Conservation (phyloP, 2,113 vertebrate genomes). For the Hyperopisus bebe region DNA sequence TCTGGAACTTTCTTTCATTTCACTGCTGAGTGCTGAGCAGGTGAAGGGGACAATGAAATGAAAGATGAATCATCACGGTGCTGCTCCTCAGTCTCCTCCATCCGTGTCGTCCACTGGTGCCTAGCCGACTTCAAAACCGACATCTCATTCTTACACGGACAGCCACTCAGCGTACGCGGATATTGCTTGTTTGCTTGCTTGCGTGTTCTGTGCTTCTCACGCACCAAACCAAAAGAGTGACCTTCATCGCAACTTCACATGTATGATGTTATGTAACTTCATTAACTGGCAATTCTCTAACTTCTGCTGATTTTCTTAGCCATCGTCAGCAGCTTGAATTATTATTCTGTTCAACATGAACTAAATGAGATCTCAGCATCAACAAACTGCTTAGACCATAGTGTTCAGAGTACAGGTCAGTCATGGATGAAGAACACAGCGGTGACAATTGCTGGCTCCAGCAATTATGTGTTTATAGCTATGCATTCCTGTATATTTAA, state of each 20-base stretch:
- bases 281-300: neutral
- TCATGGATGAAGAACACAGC: neutral
- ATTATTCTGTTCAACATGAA: conserved; percentile 4
- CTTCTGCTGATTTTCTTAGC: neutral
- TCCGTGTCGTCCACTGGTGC: conserved; percentile 22
- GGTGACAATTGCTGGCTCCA: neutral
- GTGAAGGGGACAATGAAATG: conserved; percentile 20
- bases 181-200: neutral
- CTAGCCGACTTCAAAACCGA: neutral
- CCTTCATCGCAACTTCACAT: neutral
- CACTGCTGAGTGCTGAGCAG: conserved; percentile 25
- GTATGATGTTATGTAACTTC: neutral
- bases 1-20: conserved; percentile 18
- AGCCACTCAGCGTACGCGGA: neutral
- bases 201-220: neutral
- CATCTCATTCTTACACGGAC: neutral
- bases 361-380: neutral
- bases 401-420: neutral
- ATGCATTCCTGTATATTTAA: neutral
- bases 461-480: neutral
- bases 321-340: neutral
- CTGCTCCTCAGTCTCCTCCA: conserved; percentile 24
- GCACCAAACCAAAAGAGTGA: neutral
- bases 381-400: neutral
- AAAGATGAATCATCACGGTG: conserved; percentile 32